Conservation (phyloP, 1,140 invertebrate genomes). For the Melitaea cinxia region DNA sequence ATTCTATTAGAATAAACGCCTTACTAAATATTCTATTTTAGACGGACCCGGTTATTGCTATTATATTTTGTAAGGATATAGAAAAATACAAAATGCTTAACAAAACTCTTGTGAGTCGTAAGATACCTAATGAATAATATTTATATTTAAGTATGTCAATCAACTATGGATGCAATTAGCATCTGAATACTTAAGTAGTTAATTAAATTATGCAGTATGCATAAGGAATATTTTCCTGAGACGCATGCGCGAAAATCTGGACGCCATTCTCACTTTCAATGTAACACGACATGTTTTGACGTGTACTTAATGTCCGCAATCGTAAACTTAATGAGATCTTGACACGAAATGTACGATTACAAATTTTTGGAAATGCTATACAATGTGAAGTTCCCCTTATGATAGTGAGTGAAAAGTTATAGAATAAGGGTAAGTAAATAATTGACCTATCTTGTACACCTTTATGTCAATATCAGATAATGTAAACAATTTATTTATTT, state of each 20-base stretch:
- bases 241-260: conserved; percentile 72
- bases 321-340: conserved; percentile 71
- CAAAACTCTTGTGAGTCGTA: too few species aligned
- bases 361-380: conserved; percentile 63
- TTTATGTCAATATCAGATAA: conserved; percentile 1
- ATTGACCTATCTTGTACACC: conserved; percentile 4
- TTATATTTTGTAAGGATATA: neutral
- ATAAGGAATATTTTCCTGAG: conserved; percentile 36
- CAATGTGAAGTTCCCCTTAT: conserved; percentile 67
- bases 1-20: too few species aligned
- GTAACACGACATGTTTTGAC: conserved; percentile 71
- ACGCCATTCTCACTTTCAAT: conserved; percentile 75
- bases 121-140: too few species aligned
- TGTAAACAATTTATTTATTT: conserved; percentile 7
- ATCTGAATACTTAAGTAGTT: neutral
- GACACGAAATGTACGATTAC: conserved; percentile 69
- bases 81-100: too few species aligned
- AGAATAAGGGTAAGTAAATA: conserved; percentile 51
- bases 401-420: conserved; percentile 62
- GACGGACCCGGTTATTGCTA: neutral
- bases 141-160: too few species aligned
- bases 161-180: neutral
- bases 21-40: neutral
- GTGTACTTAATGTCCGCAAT: conserved; percentile 59
- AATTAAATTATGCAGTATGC: conserved; percentile 42